These are phyloP conservation scores for Podargus strigoides DNA, from an alignment of 2,797 vertebrate genomes.

Conservation along the genomic window DNA sequence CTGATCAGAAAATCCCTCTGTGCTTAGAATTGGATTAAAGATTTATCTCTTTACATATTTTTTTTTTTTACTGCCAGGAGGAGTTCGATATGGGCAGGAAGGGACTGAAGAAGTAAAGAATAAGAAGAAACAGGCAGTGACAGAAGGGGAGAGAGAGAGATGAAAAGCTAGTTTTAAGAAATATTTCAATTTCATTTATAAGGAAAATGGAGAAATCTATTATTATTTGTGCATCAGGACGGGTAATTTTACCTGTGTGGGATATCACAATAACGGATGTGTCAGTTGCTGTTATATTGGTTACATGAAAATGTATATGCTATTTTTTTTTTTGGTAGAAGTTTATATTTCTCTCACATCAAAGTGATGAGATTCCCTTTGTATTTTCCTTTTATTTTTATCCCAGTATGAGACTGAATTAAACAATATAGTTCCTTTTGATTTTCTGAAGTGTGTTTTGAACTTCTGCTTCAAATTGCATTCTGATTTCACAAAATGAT, in stretches of 20 bases:
- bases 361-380: conserved; percentile 23
- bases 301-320: neutral
- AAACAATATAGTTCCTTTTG: neutral
- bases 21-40: neutral
- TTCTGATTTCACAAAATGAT: neutral
- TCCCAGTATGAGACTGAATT: neutral
- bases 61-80: neutral
- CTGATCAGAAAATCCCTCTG: conserved; percentile 5
- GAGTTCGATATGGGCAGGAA: neutral
- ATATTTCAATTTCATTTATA: neutral
- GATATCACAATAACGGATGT: neutral
- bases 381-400: conserved; percentile 33
- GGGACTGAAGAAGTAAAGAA: neutral
- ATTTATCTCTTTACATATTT: neutral
- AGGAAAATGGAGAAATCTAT: neutral
- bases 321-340: neutral
- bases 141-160: neutral
- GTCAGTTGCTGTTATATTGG: neutral
- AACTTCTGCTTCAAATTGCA: neutral
- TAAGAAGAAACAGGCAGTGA: neutral
- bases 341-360: neutral
- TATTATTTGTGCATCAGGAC: neutral
- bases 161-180: neutral
- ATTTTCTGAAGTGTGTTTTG: conserved; percentile 16
- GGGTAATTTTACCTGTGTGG: neutral